Percentiles rank a stretch among this genome's conserved stretches.
phyloP scores from a whole-genome alignment of 2,113 vertebrate species.

The Steatornis caripensis region DNA sequence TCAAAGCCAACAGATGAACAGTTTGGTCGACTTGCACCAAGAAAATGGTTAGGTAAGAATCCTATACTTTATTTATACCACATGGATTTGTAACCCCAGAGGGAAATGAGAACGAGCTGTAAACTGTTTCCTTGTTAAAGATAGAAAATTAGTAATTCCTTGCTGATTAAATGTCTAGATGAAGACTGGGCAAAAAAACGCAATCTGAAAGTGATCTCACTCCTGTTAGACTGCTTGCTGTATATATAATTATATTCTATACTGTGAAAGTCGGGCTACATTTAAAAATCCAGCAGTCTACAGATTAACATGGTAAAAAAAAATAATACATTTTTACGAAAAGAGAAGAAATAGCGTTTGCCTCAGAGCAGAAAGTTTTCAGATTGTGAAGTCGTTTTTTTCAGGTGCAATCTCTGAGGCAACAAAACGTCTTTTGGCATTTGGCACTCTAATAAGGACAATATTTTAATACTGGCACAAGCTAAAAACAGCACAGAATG shows the following conservation, averaged over 20 bases:
- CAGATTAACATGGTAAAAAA: constrained; percentile 35
- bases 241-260: constrained; percentile 42
- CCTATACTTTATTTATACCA: constrained; percentile 6
- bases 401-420: constrained; percentile 53
- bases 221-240: constrained; percentile 57
- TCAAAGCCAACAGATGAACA: constrained; percentile 18
- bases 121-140: constrained; percentile 27
- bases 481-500: constrained; percentile 65
- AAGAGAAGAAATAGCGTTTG: constrained; percentile 54
- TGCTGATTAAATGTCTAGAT: constrained; percentile 72
- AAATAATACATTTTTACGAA: constrained; percentile 43
- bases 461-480: constrained; percentile 78
- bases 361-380: constrained; percentile 44
- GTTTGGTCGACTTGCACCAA: constrained; percentile 62
- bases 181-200: constrained; percentile 31
- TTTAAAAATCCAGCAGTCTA: constrained; percentile 67
- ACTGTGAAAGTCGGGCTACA: constrained; percentile 48
- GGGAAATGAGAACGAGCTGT: constrained; percentile 35
- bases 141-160: constrained; percentile 57
- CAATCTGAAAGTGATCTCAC: constrained; percentile 60
- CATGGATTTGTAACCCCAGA: background rate
- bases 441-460: constrained; percentile 74
- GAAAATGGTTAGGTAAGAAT: constrained; percentile 17
- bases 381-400: background rate
- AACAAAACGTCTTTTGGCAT: constrained; percentile 68